Base-by-base conservation (phyloP, 2,797 vertebrate species). In the Megalops cyprinoides region DNA sequence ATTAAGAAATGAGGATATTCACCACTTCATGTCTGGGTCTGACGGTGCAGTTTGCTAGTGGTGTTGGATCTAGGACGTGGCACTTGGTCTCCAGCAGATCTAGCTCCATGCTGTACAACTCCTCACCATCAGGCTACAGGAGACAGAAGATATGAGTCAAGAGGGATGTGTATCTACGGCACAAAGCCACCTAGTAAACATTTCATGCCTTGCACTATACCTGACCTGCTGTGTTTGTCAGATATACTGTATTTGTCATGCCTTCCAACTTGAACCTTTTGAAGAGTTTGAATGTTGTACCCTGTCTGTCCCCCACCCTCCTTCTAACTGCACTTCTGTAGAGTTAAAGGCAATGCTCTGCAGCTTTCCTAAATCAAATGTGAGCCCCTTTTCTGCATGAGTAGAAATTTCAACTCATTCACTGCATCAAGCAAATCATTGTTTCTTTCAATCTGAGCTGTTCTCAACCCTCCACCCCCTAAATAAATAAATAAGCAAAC, bases 81-180 rank as follows among this genome's bases (percentile, higher is more conserved):
- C 95, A 95, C 69, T 87, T 79, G 10, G 95, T 95, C 89, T 95
- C 93, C 83, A 95, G 86, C 37, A 95, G 86, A 0, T 95, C 94
- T 55, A 95, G 9, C 56, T 95, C 95, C 75, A 95, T 28, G 0
- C 86, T 3, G 76, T 91, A 92, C 0, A 10, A 87, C 4, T 81
- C 34, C 9, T 85, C 79, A 82, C 89, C 91, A 34, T 79, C 74
- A 55, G 83, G 75, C 94, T 95, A 4, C 53, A 76, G 0, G 85
- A 10, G 25, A 31, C 31, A 14, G 15, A 37, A 37, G 31, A 37
- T 20, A 18, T 12, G 62, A 14, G 3, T 6, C 10, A 58, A 1
- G 25, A 58, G 7, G 7, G 23, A 25, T 58, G 6, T n/a, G 7
- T 25, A 58, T 58, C 3, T 8, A 1, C 2, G 8, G 25, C 2